Evolutionary conservation across 1,140 invertebrate species (phyloP).

Genomic region (Psilanteris sp.): DNA sequence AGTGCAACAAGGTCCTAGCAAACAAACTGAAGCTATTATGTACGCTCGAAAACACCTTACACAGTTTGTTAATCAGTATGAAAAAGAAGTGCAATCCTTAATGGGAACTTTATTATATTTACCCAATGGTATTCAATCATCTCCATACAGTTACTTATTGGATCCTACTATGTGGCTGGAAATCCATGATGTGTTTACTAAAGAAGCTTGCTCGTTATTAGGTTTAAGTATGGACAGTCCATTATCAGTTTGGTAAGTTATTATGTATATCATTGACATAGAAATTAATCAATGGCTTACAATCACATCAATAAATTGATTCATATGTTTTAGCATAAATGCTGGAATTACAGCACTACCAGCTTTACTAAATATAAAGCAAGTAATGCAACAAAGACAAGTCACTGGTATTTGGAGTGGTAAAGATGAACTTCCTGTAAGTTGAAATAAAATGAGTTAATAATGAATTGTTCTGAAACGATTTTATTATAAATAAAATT

Average conservation of each 20-base stretch:
- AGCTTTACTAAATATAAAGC: constrained; percentile 95
- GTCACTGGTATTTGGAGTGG: constrained; percentile 96
- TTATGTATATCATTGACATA: too few species aligned
- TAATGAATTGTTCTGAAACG: too few species aligned
- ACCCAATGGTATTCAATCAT: constrained; percentile 87
- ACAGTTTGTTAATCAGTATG: constrained; percentile 89
- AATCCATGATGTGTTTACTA: constrained; percentile 91
- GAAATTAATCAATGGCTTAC: too few species aligned
- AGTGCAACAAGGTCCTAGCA: constrained; percentile 84
- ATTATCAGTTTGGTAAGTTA: constrained; percentile 85
- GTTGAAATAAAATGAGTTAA: too few species aligned
- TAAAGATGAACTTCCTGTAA: constrained; percentile 96
- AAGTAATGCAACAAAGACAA: constrained; percentile 97
- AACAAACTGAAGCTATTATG: constrained; percentile 88
- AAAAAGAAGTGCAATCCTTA: constrained; percentile 92
- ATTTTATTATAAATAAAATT: too few species aligned
- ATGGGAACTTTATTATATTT: constrained; percentile 94
- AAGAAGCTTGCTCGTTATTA: constrained; percentile 94
- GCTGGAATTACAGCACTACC: constrained; percentile 96
- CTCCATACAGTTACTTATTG: constrained; percentile 90
- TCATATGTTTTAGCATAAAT: too few species aligned
- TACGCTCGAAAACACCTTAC: constrained; percentile 93
- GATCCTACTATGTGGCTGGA: constrained; percentile 90
- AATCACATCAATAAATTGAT: too few species aligned
- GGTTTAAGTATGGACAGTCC: constrained; percentile 94